Evolutionary conservation across 2,113 vertebrate genomes (phyloP), one percentile per base, ranked within the genome.

Genomic region (Anser brachyrhynchus): DNA sequence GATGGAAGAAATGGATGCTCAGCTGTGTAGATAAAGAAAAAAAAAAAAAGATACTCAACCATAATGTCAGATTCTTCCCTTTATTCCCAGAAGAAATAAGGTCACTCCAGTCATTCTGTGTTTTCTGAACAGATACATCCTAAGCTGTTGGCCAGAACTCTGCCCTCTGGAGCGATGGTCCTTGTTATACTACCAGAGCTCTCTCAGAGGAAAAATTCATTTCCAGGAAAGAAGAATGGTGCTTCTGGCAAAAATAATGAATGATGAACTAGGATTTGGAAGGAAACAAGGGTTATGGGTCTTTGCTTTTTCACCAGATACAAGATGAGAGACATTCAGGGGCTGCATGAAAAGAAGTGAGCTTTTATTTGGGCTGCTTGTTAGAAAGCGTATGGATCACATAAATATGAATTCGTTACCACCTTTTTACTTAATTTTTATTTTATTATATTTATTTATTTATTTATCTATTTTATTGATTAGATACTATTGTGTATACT

Each of bases 351-450:
- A 44, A 81, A 82, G 29, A 83, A 28, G 11, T 1, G 2, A 35
- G 15, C 21, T 79, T 75, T 62, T 74, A 6, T 49, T 61, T 52
- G 29, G 17, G 19, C 37, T 72, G 2, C 13, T 51, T 69, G 54
- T 0, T 1, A 57, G 62, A 43, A 76, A 33, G 15, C 2, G 1
- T 41, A 10, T 3, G 35, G 51, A 29, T 19, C 41, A 22, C 33
- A 26, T 3, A 41, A 23, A 21, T 51, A 2, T 5, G 13, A 49
- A 58, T 26, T 37, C n/a, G 11, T 54, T 71, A 3, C 29, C 72
- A 19, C n/a, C 16, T 78, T 77, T 67, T 77, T 13, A 21, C 21
- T 49, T 49, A 49, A 5, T 46, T 55, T 51, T 62, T 51, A 11
- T 49, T 49, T 49, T 21, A 44, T 44, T 44, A 17, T 44, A 44